Evolutionary conservation across 2,797 vertebrate genomes (phyloP).

Genomic region (Leucoraja ocellata): DNA sequence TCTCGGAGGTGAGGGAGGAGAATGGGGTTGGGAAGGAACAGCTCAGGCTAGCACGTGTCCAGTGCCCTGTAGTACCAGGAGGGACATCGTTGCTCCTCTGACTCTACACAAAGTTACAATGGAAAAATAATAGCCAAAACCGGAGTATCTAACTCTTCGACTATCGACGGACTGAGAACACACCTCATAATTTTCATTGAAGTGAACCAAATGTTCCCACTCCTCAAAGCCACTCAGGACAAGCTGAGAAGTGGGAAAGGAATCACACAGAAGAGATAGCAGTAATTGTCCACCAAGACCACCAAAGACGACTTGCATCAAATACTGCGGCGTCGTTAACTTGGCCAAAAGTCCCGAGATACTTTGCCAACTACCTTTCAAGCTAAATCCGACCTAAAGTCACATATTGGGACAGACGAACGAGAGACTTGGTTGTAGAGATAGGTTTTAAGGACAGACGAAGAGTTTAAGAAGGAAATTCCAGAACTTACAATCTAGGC

Average conservation of each 20-base stretch:
- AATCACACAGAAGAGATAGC: not conserved
- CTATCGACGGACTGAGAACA: not conserved
- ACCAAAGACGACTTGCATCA: not conserved
- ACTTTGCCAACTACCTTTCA: not conserved
- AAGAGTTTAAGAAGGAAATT: not conserved
- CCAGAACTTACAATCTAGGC: no score
- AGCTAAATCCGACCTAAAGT: not conserved
- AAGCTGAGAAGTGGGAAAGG: no score
- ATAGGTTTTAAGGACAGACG: not conserved
- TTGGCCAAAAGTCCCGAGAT: not conserved
- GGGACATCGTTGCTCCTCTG: no score
- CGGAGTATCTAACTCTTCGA: not conserved
- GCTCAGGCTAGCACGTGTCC: not conserved
- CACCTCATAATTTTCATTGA: not conserved
- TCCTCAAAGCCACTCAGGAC: not conserved
- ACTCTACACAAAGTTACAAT: no score
- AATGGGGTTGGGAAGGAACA: not conserved
- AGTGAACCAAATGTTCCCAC: no score
- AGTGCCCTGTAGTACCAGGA: not conserved
- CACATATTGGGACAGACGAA: not conserved
- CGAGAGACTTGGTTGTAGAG: not conserved
- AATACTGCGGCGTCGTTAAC: not conserved
- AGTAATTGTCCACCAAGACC: not conserved
- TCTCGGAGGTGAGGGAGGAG: not conserved
- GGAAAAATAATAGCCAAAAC: no score